Conservation (phyloP, 37 sponge, comb jelly and placozoan genomes). For the Diacarnus erythraeanus region DNA sequence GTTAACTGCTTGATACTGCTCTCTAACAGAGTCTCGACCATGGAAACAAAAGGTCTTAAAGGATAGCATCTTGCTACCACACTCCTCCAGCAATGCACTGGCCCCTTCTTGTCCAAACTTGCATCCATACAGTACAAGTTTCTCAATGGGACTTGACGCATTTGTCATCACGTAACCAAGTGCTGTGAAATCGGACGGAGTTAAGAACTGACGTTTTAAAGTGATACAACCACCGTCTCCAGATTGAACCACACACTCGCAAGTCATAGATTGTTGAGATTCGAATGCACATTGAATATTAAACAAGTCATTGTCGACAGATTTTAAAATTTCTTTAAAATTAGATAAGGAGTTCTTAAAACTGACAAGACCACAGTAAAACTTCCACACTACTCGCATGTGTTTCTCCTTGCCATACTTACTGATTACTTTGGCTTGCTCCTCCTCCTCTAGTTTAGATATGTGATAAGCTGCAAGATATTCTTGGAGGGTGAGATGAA, state of each 20-base stretch:
- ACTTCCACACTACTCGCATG: conserved; percentile 23
- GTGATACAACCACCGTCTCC: neutral
- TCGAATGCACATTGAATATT: neutral
- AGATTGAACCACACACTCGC: neutral
- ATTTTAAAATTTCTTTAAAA: neutral
- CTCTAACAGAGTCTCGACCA: neutral
- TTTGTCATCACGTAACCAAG: conserved; percentile 14
- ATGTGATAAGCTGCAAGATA: conserved; percentile 31
- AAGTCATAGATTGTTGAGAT: neutral
- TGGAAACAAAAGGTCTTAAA: neutral
- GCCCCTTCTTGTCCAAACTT: neutral
- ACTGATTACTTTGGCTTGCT: neutral
- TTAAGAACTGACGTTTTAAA: conserved; percentile 7
- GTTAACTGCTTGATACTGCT: neutral
- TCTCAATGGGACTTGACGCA: neutral
- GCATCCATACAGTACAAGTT: neutral
- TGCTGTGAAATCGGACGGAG: conserved; percentile 18
- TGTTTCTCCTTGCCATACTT: neutral
- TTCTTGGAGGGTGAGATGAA: conserved; percentile 24
- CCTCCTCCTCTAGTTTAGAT: neutral
- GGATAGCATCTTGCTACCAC: neutral
- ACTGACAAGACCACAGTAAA: conserved; percentile 19
- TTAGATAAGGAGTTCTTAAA: neutral
- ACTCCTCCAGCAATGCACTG: neutral
- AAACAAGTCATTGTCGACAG: neutral